Conservation (phyloP, 2,113 vertebrate genomes). For the Brachionichthys hirsutus region DNA sequence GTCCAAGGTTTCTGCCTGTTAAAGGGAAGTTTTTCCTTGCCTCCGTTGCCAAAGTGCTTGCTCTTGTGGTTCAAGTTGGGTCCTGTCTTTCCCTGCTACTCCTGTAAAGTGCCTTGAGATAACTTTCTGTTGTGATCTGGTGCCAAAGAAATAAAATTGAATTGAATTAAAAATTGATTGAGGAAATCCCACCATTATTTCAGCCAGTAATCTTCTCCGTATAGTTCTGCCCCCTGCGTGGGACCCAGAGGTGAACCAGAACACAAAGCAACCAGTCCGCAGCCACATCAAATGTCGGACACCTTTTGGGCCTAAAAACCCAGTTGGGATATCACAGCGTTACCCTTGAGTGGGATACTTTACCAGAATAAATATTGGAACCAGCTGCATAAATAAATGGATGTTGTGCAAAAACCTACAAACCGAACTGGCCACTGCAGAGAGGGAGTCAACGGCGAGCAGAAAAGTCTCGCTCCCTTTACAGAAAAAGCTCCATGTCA, state of each 20-base stretch:
- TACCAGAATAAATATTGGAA: conserved; percentile 72
- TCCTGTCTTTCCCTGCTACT: too few relatives aligned
- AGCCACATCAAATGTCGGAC: conserved; percentile 49
- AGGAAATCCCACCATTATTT: background rate
- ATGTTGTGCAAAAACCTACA: conserved; percentile 59
- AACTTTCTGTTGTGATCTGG: too few relatives aligned
- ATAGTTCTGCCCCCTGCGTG: conserved; percentile 14
- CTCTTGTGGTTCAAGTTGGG: too few relatives aligned
- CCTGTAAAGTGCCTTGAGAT: too few relatives aligned
- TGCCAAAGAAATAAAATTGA: too few relatives aligned
- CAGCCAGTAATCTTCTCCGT: background rate
- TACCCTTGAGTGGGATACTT: conserved; percentile 66
- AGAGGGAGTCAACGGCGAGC: conserved; percentile 33
- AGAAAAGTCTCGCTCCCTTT: conserved; percentile 27
- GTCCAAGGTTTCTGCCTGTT: too few relatives aligned
- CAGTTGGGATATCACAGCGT: conserved; percentile 60
- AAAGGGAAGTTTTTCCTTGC: too few relatives aligned
- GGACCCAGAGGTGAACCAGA: conserved; percentile 9
- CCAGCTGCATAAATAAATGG: conserved; percentile 71
- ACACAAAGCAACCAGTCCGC: conserved; percentile 1
- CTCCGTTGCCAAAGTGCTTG: too few relatives aligned
- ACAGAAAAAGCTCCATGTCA: background rate
- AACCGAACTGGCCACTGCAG: conserved; percentile 46
- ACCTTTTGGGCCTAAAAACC: conserved; percentile 56
- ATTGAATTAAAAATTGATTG: too few relatives aligned